Base-by-base conservation (phyloP, 30 jellyfish, hydroid and myxozoan genomes). In the Hydra vulgaris region DNA sequence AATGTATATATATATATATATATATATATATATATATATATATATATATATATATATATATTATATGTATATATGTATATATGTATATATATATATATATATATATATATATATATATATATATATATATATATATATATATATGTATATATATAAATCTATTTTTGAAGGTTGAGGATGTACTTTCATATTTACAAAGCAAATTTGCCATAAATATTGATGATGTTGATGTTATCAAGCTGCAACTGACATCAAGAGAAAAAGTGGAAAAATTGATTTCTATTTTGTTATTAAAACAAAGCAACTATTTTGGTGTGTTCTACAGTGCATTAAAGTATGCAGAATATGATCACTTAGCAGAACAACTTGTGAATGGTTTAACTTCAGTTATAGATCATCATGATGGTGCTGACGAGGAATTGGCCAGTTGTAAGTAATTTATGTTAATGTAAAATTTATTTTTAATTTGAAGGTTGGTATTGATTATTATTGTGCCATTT, bases 121-220 rank as follows among this genome's bases (percentile, higher is more conserved):
- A 40, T 12, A 40, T 40, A 40, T 12, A 40, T 40, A 40, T 12
- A 40, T 40, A 40, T 12, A 40, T 40, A 40, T 12, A 40, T 40
- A 40, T 12, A 12, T 40, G 12, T 40, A 12, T 40, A 40, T 12
- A 12, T 40, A 40, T 12, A 12, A 3, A 40, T 12, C 5, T 40
- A 40, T 12, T 3, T 40, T n/a, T 78, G 1, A 23, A 78, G 85
- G 85, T 78, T 1, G 95, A 74, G n/a, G 96, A 90, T 53, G 78
- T 86, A 16, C 87, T 86, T 72, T 85, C 96, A 56, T 90, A 86
- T 77, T 76, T 90, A 18, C 95, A 79, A 68, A 90, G 97, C 84
- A 86, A 86, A 22, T 77, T 86, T 83, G 89, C 81, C 21, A 20
- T 90, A 55, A 87, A 80, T 53, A 25, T 40, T 21, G 96, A 86